These are phyloP conservation scores for Heliopora coerulea DNA, from an alignment of 92 coral and sea anemone genomes.

Conservation along the genomic window DNA sequence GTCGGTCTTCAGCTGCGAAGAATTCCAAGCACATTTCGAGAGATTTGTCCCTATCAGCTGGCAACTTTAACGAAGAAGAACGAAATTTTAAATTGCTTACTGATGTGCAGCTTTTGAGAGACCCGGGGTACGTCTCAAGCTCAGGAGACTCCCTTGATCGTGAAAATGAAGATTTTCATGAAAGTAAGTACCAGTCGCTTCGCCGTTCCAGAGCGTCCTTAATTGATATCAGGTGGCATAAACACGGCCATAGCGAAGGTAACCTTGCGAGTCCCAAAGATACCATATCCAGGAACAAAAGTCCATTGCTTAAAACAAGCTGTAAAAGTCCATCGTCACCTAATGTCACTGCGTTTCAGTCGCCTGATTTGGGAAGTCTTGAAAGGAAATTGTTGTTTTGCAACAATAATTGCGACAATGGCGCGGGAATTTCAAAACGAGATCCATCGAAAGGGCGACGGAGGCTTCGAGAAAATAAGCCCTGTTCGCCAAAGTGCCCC, in stretches of 20 bases:
- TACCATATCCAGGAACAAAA: constrained; percentile 7
- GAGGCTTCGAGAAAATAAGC: background rate
- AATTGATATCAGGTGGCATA: constrained; percentile 43
- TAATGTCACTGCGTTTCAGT: background rate
- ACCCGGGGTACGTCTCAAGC: constrained; percentile 40
- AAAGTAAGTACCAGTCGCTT: constrained; percentile 66
- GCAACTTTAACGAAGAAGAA: constrained; percentile 32
- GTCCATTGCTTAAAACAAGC: background rate
- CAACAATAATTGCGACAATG: background rate
- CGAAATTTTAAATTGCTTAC: constrained; percentile 33
- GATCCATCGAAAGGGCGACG: background rate
- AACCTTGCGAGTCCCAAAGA: constrained; percentile 25
- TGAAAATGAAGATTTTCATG: constrained; percentile 2
- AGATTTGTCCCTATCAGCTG: constrained; percentile 34
- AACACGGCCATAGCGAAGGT: constrained; percentile 27
- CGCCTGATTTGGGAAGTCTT: no score
- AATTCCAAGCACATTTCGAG: constrained; percentile 3
- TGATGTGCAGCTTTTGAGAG: constrained; percentile 37
- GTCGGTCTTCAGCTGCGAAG: constrained; percentile 20
- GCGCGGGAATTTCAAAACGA: constrained; percentile 2
- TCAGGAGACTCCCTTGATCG: constrained; percentile 33
- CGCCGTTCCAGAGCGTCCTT: constrained; percentile 71
- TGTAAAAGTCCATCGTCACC: background rate
- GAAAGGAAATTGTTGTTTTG: background rate
- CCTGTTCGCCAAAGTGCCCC: background rate